These are phyloP conservation scores for Botia almorhae DNA, from an alignment of 2,797 vertebrate species.

Conservation along the genomic window DNA sequence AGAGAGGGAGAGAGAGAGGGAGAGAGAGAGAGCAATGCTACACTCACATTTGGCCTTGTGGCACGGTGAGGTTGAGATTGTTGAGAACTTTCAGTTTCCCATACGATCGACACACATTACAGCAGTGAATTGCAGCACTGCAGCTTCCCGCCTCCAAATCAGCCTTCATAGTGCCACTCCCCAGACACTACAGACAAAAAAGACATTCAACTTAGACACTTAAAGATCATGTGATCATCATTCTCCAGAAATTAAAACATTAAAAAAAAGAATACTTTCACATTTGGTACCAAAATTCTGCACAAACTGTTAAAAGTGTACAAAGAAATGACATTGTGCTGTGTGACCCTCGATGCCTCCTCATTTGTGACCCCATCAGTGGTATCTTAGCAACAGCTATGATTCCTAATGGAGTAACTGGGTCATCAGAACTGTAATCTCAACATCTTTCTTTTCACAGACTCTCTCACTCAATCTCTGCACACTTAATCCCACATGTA, in stretches of 20 bases:
- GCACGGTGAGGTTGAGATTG: conserved; percentile 77
- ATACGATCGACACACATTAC: conserved; percentile 78
- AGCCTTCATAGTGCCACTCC: conserved; percentile 69
- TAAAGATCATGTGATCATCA: background rate
- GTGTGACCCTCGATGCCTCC: background rate
- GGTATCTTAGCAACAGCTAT: background rate
- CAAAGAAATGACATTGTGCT: background rate
- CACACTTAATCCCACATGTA: conserved; percentile 38
- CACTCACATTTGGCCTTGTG: conserved; percentile 83
- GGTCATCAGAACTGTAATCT: conserved; percentile 66
- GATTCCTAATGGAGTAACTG: background rate
- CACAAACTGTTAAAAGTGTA: background rate
- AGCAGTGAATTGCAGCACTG: conserved; percentile 71
- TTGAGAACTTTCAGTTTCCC: conserved; percentile 79
- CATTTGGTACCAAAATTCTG: background rate
- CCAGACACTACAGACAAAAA: conserved; percentile 55
- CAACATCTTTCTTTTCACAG: conserved; percentile 50
- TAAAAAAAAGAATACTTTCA: background rate
- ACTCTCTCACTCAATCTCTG: conserved; percentile 44
- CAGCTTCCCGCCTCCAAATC: conserved; percentile 70
- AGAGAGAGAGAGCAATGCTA: too few relatives aligned
- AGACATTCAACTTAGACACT: background rate
- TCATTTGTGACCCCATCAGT: background rate
- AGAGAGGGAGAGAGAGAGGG: background rate
- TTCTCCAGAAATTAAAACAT: background rate